phyloP scores from a whole-genome alignment of 1,140 invertebrate genomes.

The Neodiprion virginianus region DNA sequence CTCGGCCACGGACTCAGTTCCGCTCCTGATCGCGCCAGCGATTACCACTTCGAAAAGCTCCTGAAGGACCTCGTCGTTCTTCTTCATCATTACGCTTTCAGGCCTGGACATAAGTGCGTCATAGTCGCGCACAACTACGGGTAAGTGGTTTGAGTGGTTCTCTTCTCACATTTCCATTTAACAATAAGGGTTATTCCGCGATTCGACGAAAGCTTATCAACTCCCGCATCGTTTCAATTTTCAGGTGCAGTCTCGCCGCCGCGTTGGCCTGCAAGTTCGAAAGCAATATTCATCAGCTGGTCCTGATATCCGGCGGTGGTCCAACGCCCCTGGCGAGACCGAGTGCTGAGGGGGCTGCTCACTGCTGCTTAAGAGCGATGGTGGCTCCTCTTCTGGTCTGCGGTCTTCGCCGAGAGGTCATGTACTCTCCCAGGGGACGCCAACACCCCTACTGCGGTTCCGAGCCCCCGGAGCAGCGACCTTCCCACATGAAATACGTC shows the following conservation, averaged over 20 bases:
- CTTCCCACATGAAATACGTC: conserved; percentile 64
- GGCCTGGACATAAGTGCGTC: conserved; percentile 54
- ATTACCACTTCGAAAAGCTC: conserved; percentile 73
- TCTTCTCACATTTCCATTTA: conserved; percentile 5
- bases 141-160: conserved; percentile 46
- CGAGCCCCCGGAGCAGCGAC: conserved; percentile 64
- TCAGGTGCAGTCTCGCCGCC: conserved; percentile 73
- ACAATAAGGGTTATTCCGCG: background rate
- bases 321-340: conserved; percentile 74
- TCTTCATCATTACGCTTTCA: conserved; percentile 68
- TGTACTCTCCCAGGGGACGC: conserved; percentile 66
- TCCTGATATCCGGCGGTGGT: conserved; percentile 75
- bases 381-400: conserved; percentile 63
- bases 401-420: conserved; percentile 60
- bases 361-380: conserved; percentile 59
- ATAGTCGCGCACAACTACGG: conserved; percentile 59
- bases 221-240: conserved; percentile 29
- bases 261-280: conserved; percentile 70
- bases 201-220: background rate
- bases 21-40: conserved; percentile 63
- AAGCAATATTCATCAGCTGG: conserved; percentile 68
- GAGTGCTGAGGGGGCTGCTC: conserved; percentile 58
- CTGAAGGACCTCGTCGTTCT: conserved; percentile 68
- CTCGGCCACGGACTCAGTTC: conserved; percentile 77
- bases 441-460: conserved; percentile 64